A percentile compares a stretch with the other conserved stretches of the same genome.
These are phyloP conservation scores for Lordiphosa clarofinis DNA, from an alignment of 1,140 invertebrate species.

Conservation along the genomic window DNA sequence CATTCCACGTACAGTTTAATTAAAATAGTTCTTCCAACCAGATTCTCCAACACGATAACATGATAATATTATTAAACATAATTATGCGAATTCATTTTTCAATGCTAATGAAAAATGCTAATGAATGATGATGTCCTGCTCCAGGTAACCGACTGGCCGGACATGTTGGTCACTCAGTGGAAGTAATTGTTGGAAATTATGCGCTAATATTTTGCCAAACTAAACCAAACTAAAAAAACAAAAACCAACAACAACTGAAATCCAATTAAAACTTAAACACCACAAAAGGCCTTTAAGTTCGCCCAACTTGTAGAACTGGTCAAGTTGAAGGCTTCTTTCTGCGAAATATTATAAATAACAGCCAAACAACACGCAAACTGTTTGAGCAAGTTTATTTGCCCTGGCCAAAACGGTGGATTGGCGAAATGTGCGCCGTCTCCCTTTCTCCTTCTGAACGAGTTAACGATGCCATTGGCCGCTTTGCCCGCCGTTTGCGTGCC, in stretches of 20 bases:
- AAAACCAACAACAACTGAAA: conserved; percentile 40
- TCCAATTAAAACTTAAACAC: conserved; percentile 72
- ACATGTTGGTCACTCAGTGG: conserved; percentile 38
- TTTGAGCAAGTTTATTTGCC: conserved; percentile 58
- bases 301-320: conserved; percentile 13
- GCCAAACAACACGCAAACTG: conserved; percentile 55
- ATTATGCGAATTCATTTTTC: too few species aligned
- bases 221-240: conserved; percentile 29
- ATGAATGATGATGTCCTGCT: background rate
- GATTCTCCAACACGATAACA: too few species aligned
- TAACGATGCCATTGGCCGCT: conserved; percentile 48
- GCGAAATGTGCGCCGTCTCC: too few species aligned
- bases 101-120: too few species aligned
- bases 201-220: conserved; percentile 46
- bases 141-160: too few species aligned
- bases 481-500: conserved; percentile 55
- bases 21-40: too few species aligned
- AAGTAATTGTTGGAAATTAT: conserved; percentile 63
- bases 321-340: conserved; percentile 53
- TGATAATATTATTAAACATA: too few species aligned
- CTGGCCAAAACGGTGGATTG: conserved; percentile 1
- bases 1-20: too few species aligned
- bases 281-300: conserved; percentile 17
- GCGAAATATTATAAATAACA: conserved; percentile 63
- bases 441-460: conserved; percentile 36